Base-by-base conservation (phyloP, 2,888 invertebrate species). In the Leucoma salicis region DNA sequence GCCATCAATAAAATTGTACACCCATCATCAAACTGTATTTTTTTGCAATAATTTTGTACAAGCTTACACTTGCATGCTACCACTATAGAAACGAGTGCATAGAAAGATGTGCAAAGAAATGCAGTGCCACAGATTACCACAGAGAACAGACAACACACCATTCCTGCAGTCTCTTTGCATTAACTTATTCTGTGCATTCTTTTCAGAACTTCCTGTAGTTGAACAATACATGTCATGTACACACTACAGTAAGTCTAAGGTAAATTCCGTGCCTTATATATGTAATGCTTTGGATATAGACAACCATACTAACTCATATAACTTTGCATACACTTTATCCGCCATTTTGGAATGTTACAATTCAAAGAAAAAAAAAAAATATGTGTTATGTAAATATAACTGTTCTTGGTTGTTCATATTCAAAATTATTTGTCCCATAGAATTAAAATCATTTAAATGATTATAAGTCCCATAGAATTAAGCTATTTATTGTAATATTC, bases 51-150 rank as follows among this genome's bases (percentile, higher is more conserved):
- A 49, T 46, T 45, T 59, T 63, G 66, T 66, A 57, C 54, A 50
- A 49, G 60, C 61, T 70, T 72, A 68, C 63, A 48, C 58, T 53
- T 69, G 76, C 75, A 76, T 78, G 74, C 60, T 58, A 42, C 4
- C 52, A 39, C 36, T 39, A 58, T 52, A 65, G 85, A 86, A 88
- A 81, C 56, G 85, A 87, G 75, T 88, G 88, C 88, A 88, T 85
- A 88, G 89, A 87, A 84, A 79, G 66, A 81, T 80, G 77, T 77
- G 86, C 82, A 85, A 86, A 85, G 87, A 84, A 86, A 87, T 87
- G 84, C 87, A 85, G 88, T 69, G 68, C 41, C 49, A 49, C 46
- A 52, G 52, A 32, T 46, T 39, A 46, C 51, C 38, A 57, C 51
- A 54, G 49, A 14, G 51, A 40, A 52, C 49, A 54, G 48, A 47